Percentiles rank a stretch among this genome's conserved stretches.
phyloP scores from a whole-genome alignment of 2,113 vertebrate genomes.

The Tympanuchus pallidicinctus region DNA sequence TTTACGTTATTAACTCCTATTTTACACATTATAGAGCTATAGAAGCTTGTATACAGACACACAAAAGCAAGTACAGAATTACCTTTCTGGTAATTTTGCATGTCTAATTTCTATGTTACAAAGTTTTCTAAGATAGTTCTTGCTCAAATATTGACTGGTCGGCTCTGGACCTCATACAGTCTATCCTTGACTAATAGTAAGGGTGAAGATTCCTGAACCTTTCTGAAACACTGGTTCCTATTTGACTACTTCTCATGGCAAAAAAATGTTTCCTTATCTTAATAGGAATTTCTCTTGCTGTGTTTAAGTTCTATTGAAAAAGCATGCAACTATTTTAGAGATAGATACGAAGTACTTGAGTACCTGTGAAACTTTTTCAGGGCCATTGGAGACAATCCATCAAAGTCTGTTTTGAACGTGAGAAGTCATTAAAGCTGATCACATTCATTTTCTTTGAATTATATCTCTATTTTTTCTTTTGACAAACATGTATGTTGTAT shows the following conservation, averaged over 20 bases:
- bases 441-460: neutral
- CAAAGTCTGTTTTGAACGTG: neutral
- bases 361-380: neutral
- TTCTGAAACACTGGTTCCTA: neutral
- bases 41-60: rapidly evolving
- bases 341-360: neutral
- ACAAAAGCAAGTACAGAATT: neutral
- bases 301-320: neutral
- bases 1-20: neutral
- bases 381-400: neutral
- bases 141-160: neutral
- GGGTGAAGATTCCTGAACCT: neutral
- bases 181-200: neutral
- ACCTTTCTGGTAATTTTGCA: neutral
- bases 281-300: neutral
- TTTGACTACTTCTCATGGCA: neutral
- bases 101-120: neutral
- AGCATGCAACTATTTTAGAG: neutral
- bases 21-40: neutral
- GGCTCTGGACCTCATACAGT: neutral
- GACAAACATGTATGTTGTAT: neutral
- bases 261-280: neutral
- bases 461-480: neutral
- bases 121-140: neutral
- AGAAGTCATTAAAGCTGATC: neutral